Base-by-base conservation (phyloP, 1,140 invertebrate species). In the Micrasema longulum region DNA sequence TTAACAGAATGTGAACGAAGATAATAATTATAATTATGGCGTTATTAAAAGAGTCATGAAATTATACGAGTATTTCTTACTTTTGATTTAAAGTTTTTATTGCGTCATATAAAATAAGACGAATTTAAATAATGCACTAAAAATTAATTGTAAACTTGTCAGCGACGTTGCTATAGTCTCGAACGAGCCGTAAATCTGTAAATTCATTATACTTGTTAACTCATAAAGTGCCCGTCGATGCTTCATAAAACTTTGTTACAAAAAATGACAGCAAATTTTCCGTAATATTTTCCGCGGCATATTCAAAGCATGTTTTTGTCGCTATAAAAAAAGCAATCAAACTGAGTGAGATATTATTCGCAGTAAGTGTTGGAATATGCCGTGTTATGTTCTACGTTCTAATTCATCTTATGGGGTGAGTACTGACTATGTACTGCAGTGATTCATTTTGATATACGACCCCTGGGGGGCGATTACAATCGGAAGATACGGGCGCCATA, bases 381-480 rank as follows among this genome's bases (percentile, higher is more conserved):
- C 14, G 22, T n/a, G 12, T 52, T 52, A 48, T 35, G 16, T 35
- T 10, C 5, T 50, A 9, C 11, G 1, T 65, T 50, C 63, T 66
- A 50, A 66, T 66, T 52, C 47, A 38, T 52, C 47, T 52, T 66
- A n/a, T 23, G 6, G 10, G 43, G 23, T 43, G 0, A 35, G 14
- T n/a, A 31, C 26, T 7, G 26, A 31, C 3, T 31, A 31, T 7
- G 26, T 31, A 31, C 26, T 38, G 38, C 26, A 16, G n/a, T 52
- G 63, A 52, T 66, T 50, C 20, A 35, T 50, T 66, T 52, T 50
- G 45, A 36, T 35, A 50, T 65, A 36, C 31, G 63, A 65, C 41
- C 18, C 11, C 16, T 48, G 47, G 20, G 20, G 9, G 43, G n/a
- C n/a, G n/a, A n/a, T n/a, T n/a, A n/a, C n/a, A n/a, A n/a, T n/a